Base-by-base conservation (phyloP, 2,113 vertebrate species). In the Diphyllodes magnificus region DNA sequence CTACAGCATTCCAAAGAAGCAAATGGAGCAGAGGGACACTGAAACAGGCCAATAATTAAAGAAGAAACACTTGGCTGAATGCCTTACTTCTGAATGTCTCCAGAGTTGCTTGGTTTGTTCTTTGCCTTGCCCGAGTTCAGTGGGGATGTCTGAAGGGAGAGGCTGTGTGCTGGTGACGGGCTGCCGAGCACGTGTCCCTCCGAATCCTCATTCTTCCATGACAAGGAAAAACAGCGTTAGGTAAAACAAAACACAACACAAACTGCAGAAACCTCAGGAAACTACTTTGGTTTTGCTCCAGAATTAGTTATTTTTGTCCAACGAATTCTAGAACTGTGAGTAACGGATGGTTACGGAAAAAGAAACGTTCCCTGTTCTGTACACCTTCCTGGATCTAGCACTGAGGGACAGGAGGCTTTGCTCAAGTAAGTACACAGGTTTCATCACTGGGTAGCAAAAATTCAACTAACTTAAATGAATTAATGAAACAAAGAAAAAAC, bases 61-160 rank as follows among this genome's bases (percentile, higher is more conserved):
- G 27, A 79, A 59, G 27, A 75, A 47, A 65, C 72, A 54, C 31
- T 14, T 35, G 6, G 24, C 9, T 28, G 10, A 42, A 63, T 82
- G 15, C 88, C 98, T 97, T 95, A 99, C 99, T 97, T 99, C 53
- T 99, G 98, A 84, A 99, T 99, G 86, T 98, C 97, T 92, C 98
- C 98, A 21, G 47, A 47, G 30, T n/a, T 54, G 24, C 64, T 89
- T 45, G 94, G 83, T 79, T 98, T 98, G 91, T 87, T 98, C 93
- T 97, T 98, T 27, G 92, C 82, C 96, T 96, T 98, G 90, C 86
- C 59, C 27, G 42, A 56, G 78, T 79, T 95, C 72, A 45, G 35
- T 35, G 97, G 95, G 37, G 96, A 81, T 13, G 89, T 50, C 56
- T 94, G 95, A 75, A 59, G 14, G 8, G 81, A 82, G 19, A 56